Base-by-base conservation (phyloP, 2,797 vertebrate genomes). In the Podarcis lilfordi region DNA sequence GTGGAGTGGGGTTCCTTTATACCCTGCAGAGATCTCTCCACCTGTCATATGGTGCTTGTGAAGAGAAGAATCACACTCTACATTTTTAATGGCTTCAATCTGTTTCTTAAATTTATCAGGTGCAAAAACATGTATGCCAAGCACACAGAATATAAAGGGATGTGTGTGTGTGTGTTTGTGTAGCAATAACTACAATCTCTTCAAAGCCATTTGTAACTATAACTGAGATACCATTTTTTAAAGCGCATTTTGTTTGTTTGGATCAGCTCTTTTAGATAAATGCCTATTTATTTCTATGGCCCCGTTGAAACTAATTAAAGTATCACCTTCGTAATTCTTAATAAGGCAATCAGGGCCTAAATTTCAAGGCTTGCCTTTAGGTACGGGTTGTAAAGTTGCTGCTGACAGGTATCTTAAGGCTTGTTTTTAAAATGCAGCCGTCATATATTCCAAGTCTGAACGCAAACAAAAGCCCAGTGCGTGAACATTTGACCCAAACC, bases 161-260 rank as follows among this genome's bases (percentile, higher is more conserved):
- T 40, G 40, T 15, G 17, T n/a, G 32, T 4, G 29, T 15, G 32
- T 2, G n/a, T 4, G 29, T 15, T 17, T 2, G n/a, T 72, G 71
- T 32, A 72, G 71, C 35, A 72, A 8, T 35, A 72, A 32, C n/a
- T 37, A 59, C 8, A 72, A n/a, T 59, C 23, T 81, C 29, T 87
- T 85, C 74, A 85, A 93, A 86, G 35, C 82, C 83, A 92, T 93
- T 88, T 91, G 86, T 92, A 93, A 86, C 89, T 87, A 82, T 74
- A 69, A 89, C 91, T 84, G 91, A 92, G 93, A 92, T 90, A 92
- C 77, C 77, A 15, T 55, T n/a, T 37, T 29, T 89, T 89, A 43
- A 50, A 37, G 27, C 2, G 21, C 72, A 45, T 55, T 50, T 15
- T 19, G 19, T 71, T 86, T 69, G 21, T 82, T 89, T 1, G 9